phyloP scores from a whole-genome alignment of 2,113 vertebrate species.

The Chamaetylas fuelleborni region DNA sequence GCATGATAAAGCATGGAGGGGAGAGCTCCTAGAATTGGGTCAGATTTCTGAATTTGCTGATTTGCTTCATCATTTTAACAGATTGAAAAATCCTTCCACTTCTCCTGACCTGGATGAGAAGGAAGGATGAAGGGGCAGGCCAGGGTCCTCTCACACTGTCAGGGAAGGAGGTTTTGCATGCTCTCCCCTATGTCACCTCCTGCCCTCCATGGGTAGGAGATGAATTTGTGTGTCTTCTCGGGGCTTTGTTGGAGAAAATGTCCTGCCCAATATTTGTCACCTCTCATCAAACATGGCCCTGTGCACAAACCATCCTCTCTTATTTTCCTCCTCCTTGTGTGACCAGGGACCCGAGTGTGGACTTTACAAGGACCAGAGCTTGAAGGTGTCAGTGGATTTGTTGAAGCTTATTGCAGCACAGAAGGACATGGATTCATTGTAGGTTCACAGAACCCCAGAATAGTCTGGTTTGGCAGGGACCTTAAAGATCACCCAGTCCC shows the following conservation, averaged over 20 bases:
- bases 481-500: background rate
- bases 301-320: background rate
- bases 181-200: background rate
- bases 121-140: background rate
- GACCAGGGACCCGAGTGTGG: rapidly evolving
- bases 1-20: background rate
- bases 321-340: background rate
- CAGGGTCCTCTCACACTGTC: background rate
- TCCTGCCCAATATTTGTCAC: background rate
- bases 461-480: background rate
- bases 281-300: background rate
- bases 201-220: background rate
- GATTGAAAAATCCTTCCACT: background rate
- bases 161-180: background rate
- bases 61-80: background rate
- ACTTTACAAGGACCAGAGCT: background rate
- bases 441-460: background rate
- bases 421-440: background rate
- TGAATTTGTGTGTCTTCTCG: background rate
- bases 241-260: background rate
- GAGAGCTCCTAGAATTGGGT: background rate
- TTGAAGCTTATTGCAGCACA: rapidly evolving
- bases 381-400: background rate
- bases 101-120: background rate
- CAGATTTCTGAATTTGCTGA: background rate